Percentiles rank a stretch among this genome's conserved stretches.
phyloP scores from a whole-genome alignment of 1,140 invertebrate species.

The Conus ventricosus region DNA sequence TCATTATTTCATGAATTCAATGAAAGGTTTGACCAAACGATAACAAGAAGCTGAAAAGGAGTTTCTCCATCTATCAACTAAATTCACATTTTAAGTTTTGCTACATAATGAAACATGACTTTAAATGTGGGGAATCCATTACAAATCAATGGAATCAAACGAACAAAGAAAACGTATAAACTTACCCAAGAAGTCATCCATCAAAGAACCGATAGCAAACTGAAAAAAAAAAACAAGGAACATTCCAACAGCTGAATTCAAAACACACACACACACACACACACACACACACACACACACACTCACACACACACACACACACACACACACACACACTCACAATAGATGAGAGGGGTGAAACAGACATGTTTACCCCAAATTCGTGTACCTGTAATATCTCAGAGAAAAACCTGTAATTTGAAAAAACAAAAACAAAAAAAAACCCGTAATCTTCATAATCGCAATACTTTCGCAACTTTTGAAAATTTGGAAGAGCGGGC shows the following conservation, averaged over 20 bases:
- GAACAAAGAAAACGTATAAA: neutral
- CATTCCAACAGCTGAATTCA: neutral
- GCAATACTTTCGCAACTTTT: too few species aligned
- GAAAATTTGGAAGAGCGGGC: too few species aligned
- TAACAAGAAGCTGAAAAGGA: too few species aligned
- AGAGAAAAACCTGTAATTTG: too few species aligned
- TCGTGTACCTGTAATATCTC: too few species aligned
- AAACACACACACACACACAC: neutral
- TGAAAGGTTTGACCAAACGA: too few species aligned
- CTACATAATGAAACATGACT: neutral
- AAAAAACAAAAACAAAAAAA: too few species aligned
- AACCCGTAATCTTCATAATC: too few species aligned
- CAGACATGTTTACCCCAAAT: too few species aligned
- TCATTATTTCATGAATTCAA: neutral
- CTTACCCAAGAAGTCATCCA: slow-evolving; percentile 95
- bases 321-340: too few species aligned
- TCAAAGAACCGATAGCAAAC: slow-evolving; percentile 98
- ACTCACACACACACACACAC: too few species aligned
- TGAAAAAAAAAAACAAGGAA: slow-evolving; percentile 78
- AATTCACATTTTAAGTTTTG: neutral
- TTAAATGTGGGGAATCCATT: neutral
- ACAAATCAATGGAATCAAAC: neutral
- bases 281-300: neutral
- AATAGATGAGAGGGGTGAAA: too few species aligned
- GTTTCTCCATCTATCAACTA: neutral